Base-by-base conservation (phyloP, 2,888 invertebrate species). In the Ophonus ardosiacus region DNA sequence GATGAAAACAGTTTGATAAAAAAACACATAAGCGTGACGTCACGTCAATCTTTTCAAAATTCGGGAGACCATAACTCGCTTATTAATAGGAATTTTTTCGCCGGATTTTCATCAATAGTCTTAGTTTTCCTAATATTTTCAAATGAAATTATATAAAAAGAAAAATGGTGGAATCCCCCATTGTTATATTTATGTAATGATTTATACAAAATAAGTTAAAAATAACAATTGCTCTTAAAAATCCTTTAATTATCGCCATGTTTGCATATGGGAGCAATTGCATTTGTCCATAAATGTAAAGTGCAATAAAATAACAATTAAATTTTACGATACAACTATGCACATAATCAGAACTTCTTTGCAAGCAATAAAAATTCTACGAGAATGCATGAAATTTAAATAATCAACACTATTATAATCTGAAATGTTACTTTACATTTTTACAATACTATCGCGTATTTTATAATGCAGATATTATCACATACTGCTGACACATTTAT, bases 231-330 rank as follows among this genome's bases (percentile, higher is more conserved):
- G n/a, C n/a, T n/a, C n/a, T n/a, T n/a, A n/a, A n/a, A 57, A 17
- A 15, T 15, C 17, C n/a, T 2, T n/a, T 57, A 57, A n/a, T 57
- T n/a, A 57, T 43, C 1, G 15, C 8, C 13, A 5, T 15, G n/a
- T 17, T 57, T 17, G 13, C 15, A 17, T 2, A n/a, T 13, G 15
- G 13, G n/a, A n/a, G 15, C 0, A 57, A 57, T 57, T 57, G 17
- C 1, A n/a, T 7, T 59, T 15, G 15, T 59, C 0, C 59, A 17
- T 1, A 2, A 63, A 17, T 61, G 61, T 18, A 17, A 63, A 3
- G 8, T 13, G 31, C 63, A 63, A 63, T 63, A 63, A 63, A 63
- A 63, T 63, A 63, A 63, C 24, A 63, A 63, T 63, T 63, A 63
- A 63, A 63, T 63, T 63, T 63, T 61, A 61, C 18, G 59, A 61